Evolutionary conservation across 2,888 invertebrate genomes (phyloP).

Genomic region (Lumbricus terrestris): DNA sequence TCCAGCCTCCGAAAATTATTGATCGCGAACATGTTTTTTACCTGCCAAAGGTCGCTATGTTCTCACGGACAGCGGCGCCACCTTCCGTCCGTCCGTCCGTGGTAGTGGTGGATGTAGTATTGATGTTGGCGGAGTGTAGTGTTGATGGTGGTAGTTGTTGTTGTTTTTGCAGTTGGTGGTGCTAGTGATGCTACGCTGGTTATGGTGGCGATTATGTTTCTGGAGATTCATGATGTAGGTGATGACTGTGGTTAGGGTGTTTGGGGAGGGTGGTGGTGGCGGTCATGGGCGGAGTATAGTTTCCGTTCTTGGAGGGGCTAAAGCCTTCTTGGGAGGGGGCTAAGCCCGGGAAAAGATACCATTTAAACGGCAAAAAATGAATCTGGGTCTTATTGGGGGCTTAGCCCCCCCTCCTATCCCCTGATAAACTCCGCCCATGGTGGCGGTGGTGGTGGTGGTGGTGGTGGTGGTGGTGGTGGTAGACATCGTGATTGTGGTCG

Average conservation of each 20-base stretch:
- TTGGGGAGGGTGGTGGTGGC: conserved; percentile 17
- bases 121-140: conserved; percentile 18
- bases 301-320: too few relatives aligned
- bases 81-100: too few relatives aligned
- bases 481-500: not conserved
- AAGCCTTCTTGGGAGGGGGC: too few relatives aligned
- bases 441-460: not conserved
- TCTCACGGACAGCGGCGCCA: not conserved
- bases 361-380: too few relatives aligned
- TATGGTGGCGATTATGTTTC: not conserved
- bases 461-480: not conserved
- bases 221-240: not conserved
- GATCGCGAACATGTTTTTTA: not conserved
- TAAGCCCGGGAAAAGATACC: too few relatives aligned
- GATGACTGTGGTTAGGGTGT: not conserved
- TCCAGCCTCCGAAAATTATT: not conserved
- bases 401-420: too few relatives aligned
- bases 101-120: conserved; percentile 12
- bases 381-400: too few relatives aligned
- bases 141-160: conserved; percentile 28
- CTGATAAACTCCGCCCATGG: too few relatives aligned
- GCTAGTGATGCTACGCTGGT: conserved; percentile 7
- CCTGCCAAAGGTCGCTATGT: not conserved
- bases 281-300: too few relatives aligned
- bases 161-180: conserved; percentile 14